Evolutionary conservation across 2,797 vertebrate species (phyloP), one percentile per base, ranked within the genome.

Genomic region (Amazonetta brasiliensis): DNA sequence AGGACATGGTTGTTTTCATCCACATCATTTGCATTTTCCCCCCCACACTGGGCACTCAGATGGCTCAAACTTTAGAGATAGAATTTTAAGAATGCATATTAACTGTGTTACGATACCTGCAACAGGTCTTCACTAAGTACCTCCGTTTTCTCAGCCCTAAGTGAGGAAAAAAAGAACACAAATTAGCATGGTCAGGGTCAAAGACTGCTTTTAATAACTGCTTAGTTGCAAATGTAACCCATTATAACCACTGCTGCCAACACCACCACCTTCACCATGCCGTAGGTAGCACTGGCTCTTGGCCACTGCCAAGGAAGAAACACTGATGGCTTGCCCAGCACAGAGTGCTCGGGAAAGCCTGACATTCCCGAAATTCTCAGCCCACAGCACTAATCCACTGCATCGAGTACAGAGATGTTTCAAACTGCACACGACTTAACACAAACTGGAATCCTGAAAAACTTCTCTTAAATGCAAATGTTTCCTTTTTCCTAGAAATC

Each of bases 131-230:
- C 99, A 79, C 99, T 99, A 96, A 99, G 99, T 56, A 99, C 99
- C 98, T 99, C 99, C 2, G 99, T 99, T 97, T 99, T 99, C 98
- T 99, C 99, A 33, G 99, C 99, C 98, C 99, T 99, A 98, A 71
- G 84, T 88, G 76, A 88, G 56, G 77, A 55, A 64, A 44, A 79
- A 92, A 58, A 85, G n/a, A 84, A 14, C 25, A 75, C 35, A 12
- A 67, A 56, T 8, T 11, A 84, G 64, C 37, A 26, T 0, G 9
- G 7, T 76, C 35, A 50, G 39, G 63, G 81, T 33, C 69, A 90
- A 33, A 39, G 35, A 74, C 0, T 43, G 35, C 41, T 20, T 50
- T 30, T 63, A 71, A 33, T 6, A 60, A 48, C 12, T 12, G 12
- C 48, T 22, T n/a, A 14, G 33, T 8, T 55, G 14, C 54, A 14